Conservation (phyloP, 1,140 invertebrate species). For the Mycetomoellerius zeteki region DNA sequence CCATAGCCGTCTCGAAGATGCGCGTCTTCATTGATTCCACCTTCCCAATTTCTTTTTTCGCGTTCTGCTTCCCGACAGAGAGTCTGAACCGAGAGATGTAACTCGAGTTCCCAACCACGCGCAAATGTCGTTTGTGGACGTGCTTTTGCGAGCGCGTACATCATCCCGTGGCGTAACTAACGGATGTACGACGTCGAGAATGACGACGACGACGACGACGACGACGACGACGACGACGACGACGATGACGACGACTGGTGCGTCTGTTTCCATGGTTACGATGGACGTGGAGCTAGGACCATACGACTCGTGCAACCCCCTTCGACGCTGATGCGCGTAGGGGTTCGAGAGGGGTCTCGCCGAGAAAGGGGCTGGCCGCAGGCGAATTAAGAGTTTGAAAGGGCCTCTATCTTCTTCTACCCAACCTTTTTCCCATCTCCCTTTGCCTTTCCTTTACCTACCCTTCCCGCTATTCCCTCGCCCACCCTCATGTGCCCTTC, state of each 20-base stretch:
- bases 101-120: conserved; percentile 64
- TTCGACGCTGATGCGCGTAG: conserved; percentile 63
- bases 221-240: conserved; percentile 48
- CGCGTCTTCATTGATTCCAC: conserved; percentile 58
- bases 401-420: conserved; percentile 67
- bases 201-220: neutral
- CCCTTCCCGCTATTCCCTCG: conserved; percentile 5
- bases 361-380: conserved; percentile 75
- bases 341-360: conserved; percentile 65
- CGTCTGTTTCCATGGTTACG: conserved; percentile 79
- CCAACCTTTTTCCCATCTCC: conserved; percentile 11
- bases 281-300: conserved; percentile 72
- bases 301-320: conserved; percentile 65
- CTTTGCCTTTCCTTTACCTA: conserved; percentile 16
- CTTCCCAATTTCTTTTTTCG: conserved; percentile 59
- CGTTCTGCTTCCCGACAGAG: conserved; percentile 55
- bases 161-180: conserved; percentile 32
- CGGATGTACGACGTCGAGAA: conserved; percentile 44
- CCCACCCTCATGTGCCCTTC: conserved; percentile 14
- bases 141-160: conserved; percentile 64
- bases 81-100: conserved; percentile 24
- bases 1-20: conserved; percentile 44
- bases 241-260: conserved; percentile 74
- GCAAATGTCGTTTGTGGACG: conserved; percentile 73
- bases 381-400: conserved; percentile 83